These are phyloP conservation scores for Rhimphoctona megacephalus DNA, from an alignment of 2,888 invertebrate species.

Conservation along the genomic window DNA sequence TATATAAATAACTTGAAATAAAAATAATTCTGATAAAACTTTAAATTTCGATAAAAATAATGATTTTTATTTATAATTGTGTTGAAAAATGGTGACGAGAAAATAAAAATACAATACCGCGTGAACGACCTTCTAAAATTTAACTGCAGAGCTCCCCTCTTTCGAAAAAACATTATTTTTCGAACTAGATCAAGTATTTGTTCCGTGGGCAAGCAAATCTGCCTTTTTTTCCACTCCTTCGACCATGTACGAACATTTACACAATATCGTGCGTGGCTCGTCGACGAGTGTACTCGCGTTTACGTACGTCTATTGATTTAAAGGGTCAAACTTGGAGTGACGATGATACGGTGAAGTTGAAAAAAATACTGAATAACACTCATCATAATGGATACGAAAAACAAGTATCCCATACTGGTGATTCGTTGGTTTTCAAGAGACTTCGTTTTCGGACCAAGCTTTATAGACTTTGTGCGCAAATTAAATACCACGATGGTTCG, in stretches of 20 bases:
- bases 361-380: not conserved
- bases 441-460: conserved; percentile 42
- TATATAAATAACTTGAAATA: too few species aligned
- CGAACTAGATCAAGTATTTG: not conserved
- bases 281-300: conserved; percentile 2
- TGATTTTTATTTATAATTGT: too few species aligned
- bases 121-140: not conserved
- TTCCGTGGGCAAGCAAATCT: not conserved
- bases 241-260: not conserved
- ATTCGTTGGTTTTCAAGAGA: conserved; percentile 17
- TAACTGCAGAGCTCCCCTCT: conserved; percentile 9
- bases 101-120: not conserved
- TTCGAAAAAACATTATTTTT: not conserved
- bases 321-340: not conserved
- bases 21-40: too few species aligned
- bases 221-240: not conserved
- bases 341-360: not conserved
- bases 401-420: not conserved
- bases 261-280: not conserved
- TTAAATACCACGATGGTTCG: conserved; percentile 5
- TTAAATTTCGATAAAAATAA: too few species aligned
- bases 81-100: not conserved
- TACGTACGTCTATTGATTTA: not conserved
- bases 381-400: conserved; percentile 5
- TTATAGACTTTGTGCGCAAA: conserved; percentile 21